Conservation (phyloP, 2,113 vertebrate genomes). For the Buteo buteo region DNA sequence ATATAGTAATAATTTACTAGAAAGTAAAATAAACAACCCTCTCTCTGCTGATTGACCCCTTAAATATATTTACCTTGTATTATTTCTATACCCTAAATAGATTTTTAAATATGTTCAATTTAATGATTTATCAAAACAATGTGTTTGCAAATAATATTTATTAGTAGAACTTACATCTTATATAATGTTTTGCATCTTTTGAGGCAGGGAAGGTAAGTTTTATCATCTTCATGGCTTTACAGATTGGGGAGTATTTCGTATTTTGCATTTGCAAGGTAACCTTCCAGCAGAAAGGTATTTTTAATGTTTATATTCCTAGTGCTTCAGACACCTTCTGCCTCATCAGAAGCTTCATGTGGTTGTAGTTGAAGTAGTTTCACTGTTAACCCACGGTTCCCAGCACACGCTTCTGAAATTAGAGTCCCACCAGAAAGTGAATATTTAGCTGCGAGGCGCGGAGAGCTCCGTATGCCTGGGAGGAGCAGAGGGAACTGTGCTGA, state of each 20-base stretch:
- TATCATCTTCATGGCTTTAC: neutral
- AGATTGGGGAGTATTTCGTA: neutral
- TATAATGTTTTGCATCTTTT: neutral
- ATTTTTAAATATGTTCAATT: neutral
- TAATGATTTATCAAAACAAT: neutral
- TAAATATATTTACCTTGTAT: neutral
- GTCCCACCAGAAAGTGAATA: neutral
- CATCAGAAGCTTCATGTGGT: neutral
- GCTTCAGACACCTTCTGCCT: neutral
- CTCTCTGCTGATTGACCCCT: neutral
- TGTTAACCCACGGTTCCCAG: neutral
- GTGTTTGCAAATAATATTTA: neutral
- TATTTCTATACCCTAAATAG: neutral
- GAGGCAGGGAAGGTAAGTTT: conserved; percentile 53
- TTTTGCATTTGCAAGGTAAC: neutral
- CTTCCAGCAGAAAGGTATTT: neutral
- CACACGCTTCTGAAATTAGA: neutral
- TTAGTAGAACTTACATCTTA: neutral
- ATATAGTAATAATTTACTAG: neutral
- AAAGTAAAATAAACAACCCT: neutral
- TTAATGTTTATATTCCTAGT: neutral
- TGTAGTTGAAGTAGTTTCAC: neutral
- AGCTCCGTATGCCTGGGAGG: neutral
- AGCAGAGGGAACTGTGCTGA: neutral
- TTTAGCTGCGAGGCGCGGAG: neutral